These are phyloP conservation scores for Lophochroa leadbeateri DNA, from an alignment of 2,113 vertebrate genomes.

Conservation along the genomic window DNA sequence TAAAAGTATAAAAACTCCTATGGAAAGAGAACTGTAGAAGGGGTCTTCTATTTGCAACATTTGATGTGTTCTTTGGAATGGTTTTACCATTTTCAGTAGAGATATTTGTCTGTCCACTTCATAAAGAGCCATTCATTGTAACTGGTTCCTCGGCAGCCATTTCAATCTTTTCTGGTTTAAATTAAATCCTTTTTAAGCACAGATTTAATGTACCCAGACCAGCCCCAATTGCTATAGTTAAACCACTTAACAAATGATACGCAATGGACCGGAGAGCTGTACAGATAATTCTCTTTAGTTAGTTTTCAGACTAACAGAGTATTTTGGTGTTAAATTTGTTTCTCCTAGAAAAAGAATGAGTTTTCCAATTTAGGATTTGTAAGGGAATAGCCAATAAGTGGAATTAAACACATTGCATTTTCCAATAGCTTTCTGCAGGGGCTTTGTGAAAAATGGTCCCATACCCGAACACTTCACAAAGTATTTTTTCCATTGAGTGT, in stretches of 20 bases:
- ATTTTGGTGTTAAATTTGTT: neutral
- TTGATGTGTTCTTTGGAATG: neutral
- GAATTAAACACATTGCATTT: neutral
- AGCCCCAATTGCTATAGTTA: neutral
- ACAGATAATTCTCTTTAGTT: neutral
- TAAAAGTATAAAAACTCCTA: neutral
- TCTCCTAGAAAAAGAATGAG: neutral
- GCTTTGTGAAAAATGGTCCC: neutral
- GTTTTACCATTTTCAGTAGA: neutral
- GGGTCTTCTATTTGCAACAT: neutral
- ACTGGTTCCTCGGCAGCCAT: neutral
- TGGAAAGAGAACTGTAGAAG: neutral
- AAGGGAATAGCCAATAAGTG: neutral
- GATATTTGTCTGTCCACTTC: neutral
- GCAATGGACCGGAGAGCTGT: neutral
- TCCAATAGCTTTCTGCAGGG: neutral
- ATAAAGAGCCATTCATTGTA: neutral
- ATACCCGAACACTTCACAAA: neutral
- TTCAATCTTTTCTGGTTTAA: neutral
- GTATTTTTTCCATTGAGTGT: neutral
- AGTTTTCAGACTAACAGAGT: neutral
- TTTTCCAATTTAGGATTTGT: neutral
- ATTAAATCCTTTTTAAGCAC: neutral
- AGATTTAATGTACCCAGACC: neutral
- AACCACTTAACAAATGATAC: neutral